phyloP scores from a whole-genome alignment of 1,140 invertebrate genomes.

The Hyles euphorbiae region DNA sequence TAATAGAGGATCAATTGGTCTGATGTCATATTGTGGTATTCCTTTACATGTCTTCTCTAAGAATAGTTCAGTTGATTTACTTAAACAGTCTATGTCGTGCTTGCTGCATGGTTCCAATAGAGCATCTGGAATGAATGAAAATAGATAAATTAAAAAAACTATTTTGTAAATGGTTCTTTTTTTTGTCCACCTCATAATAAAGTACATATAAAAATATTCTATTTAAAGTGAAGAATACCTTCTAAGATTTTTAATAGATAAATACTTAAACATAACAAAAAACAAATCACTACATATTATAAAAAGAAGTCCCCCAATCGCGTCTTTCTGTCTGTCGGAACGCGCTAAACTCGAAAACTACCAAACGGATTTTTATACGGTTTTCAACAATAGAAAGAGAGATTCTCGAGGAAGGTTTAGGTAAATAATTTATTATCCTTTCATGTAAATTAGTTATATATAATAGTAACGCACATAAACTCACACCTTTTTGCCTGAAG shows the following conservation, averaged over 20 bases:
- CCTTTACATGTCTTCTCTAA: slow-evolving; percentile 46
- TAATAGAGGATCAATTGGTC: slow-evolving; percentile 44
- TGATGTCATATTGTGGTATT: slow-evolving; percentile 44
- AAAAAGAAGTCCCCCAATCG: too few species aligned
- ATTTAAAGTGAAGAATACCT: background rate
- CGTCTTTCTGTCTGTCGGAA: too few species aligned
- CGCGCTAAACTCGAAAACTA: too few species aligned
- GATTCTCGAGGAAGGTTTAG: too few species aligned
- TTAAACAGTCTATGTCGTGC: slow-evolving; percentile 46
- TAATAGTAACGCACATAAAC: too few species aligned
- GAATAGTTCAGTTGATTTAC: slow-evolving; percentile 45
- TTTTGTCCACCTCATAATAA: background rate
- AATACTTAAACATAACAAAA: too few species aligned
- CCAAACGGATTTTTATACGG: too few species aligned
- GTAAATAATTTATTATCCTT: too few species aligned
- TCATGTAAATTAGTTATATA: too few species aligned
- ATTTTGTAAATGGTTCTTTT: background rate
- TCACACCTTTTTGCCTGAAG: too few species aligned
- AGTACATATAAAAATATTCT: background rate
- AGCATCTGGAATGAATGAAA: slow-evolving; percentile 29
- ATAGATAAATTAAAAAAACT: background rate
- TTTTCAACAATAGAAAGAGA: too few species aligned
- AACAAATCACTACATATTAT: too few species aligned
- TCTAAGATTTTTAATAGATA: background rate
- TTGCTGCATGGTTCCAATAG: slow-evolving; percentile 41